These are phyloP conservation scores for Dermolepida albohirtum DNA, from an alignment of 2,888 invertebrate genomes.

Conservation along the genomic window DNA sequence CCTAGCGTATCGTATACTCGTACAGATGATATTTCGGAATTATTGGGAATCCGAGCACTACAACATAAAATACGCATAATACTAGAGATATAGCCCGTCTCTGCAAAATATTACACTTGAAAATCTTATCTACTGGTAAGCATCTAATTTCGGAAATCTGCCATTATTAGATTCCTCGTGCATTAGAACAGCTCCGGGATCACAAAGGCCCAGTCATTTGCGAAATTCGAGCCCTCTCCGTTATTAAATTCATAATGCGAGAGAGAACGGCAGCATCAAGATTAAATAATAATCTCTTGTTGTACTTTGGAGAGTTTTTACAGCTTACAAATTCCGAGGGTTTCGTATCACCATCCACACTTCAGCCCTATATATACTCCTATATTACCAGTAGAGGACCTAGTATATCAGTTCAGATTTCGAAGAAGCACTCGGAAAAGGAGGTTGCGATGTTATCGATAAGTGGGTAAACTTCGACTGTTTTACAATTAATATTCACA, in stretches of 20 bases:
- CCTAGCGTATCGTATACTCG: too few relatives aligned
- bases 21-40: too few relatives aligned
- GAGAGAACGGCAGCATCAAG: slow-evolving; percentile 33
- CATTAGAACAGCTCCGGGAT: slow-evolving; percentile 46
- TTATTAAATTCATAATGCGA: slow-evolving; percentile 44
- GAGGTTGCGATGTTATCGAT: too few relatives aligned
- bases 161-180: slow-evolving; percentile 43
- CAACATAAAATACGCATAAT: too few relatives aligned
- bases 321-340: slow-evolving; percentile 17
- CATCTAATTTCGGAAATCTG: slow-evolving; percentile 35
- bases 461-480: background rate
- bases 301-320: slow-evolving; percentile 34
- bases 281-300: slow-evolving; percentile 37
- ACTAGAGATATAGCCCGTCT: too few relatives aligned
- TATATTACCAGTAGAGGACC: too few relatives aligned
- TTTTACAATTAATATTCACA: background rate
- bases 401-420: too few relatives aligned
- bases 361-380: too few relatives aligned
- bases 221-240: slow-evolving; percentile 43
- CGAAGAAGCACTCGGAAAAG: too few relatives aligned
- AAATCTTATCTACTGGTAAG: slow-evolving; percentile 11
- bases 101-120: slow-evolving; percentile 17
- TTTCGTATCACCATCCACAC: too few relatives aligned
- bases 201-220: slow-evolving; percentile 46
- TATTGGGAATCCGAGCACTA: too few relatives aligned